Evolutionary conservation across 2,888 invertebrate species (phyloP).

Genomic region (Cactoblastis cactorum): DNA sequence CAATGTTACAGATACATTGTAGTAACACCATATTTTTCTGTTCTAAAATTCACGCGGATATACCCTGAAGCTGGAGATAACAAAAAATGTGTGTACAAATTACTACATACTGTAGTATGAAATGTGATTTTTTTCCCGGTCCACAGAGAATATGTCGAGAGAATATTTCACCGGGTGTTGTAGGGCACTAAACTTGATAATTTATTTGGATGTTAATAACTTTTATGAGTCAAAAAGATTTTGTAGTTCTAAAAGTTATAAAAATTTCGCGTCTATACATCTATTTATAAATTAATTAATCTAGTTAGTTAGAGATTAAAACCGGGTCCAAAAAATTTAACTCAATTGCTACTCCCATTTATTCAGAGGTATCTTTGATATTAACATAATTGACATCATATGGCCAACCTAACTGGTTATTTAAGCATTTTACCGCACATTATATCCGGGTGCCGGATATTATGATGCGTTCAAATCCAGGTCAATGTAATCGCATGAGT

Average conservation of each 20-base stretch:
- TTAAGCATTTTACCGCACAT: not conserved
- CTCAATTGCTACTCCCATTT: no score
- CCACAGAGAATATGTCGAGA: slow-evolving; percentile 1
- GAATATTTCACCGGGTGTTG: not conserved
- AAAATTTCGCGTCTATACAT: no score
- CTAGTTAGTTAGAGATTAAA: no score
- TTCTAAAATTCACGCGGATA: not conserved
- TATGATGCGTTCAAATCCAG: slow-evolving; percentile 27
- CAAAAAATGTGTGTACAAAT: slow-evolving; percentile 4
- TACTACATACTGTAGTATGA: not conserved
- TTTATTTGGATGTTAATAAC: not conserved
- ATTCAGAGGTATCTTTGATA: not conserved
- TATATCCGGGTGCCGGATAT: slow-evolving; percentile 3
- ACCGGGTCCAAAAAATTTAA: no score
- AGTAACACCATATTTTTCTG: not conserved
- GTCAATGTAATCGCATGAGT: slow-evolving; percentile 48
- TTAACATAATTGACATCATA: not conserved
- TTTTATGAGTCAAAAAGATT: not conserved
- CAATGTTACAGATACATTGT: not conserved
- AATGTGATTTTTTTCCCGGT: slow-evolving; percentile 5
- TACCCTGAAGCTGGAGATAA: not conserved
- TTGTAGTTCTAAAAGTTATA: no score
- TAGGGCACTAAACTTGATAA: not conserved
- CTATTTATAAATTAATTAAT: no score
- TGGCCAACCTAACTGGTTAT: not conserved